Evolutionary conservation across 2,888 invertebrate genomes (phyloP).

Genomic region (Busseola fusca): DNA sequence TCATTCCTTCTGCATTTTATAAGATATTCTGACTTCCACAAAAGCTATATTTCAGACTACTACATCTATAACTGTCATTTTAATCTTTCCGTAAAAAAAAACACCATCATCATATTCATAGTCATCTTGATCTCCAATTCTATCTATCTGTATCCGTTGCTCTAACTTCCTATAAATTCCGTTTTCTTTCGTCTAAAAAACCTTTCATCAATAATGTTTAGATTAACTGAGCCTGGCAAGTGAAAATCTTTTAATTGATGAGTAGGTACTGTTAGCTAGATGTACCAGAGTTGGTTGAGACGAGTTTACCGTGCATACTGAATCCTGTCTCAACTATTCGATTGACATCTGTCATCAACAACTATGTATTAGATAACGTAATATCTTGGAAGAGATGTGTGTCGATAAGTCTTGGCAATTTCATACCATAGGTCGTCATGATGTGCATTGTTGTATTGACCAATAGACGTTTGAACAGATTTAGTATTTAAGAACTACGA

Average conservation of each 20-base stretch:
- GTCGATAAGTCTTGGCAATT: neutral
- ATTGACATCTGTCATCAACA: neutral
- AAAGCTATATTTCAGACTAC: conserved; percentile 7
- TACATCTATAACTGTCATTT: neutral
- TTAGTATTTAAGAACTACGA: neutral
- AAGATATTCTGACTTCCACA: neutral
- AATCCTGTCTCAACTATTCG: neutral
- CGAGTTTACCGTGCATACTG: neutral
- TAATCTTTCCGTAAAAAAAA: neutral
- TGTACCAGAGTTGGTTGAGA: conserved; percentile 5
- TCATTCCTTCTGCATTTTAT: neutral
- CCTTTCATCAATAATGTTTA: neutral
- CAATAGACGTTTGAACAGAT: conserved; percentile 4
- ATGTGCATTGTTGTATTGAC: neutral
- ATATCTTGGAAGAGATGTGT: conserved; percentile 8
- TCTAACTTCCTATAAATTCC: neutral
- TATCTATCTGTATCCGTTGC: neutral
- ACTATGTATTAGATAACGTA: neutral
- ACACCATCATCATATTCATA: neutral
- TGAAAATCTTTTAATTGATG: neutral
- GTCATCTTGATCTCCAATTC: neutral
- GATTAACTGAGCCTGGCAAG: conserved; percentile 31
- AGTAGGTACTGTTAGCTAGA: neutral
- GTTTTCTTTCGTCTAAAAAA: neutral
- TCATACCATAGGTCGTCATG: neutral